Percentiles rank a stretch among this genome's conserved stretches.
These are phyloP conservation scores for Megalopta genalis DNA, from an alignment of 1,140 invertebrate genomes.

Conservation along the genomic window DNA sequence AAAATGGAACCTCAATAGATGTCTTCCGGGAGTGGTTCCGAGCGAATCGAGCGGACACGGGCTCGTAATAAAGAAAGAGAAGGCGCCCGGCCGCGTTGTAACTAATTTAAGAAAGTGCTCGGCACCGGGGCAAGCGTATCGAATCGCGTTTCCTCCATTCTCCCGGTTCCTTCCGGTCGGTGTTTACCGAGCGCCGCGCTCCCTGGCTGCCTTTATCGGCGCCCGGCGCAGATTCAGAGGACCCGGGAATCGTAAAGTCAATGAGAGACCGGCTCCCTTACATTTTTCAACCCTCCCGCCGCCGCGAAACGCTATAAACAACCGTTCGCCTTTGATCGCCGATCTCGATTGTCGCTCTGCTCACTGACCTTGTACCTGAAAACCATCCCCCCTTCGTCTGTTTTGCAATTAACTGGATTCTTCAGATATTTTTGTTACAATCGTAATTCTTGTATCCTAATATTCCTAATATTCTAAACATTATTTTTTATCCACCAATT, in stretches of 20 bases:
- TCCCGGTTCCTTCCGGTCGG: slow-evolving; percentile 36
- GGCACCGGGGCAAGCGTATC: slow-evolving; percentile 43
- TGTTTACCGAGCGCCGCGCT: slow-evolving; percentile 35
- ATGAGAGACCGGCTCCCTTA: slow-evolving; percentile 53
- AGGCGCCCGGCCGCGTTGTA: slow-evolving; percentile 36
- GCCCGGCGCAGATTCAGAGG: background rate
- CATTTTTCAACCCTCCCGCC: slow-evolving; percentile 52
- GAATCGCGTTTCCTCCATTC: slow-evolving; percentile 49
- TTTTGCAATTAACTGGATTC: too few species aligned
- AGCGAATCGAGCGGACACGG: background rate
- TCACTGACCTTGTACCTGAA: too few species aligned
- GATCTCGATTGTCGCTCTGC: background rate
- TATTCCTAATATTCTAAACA: too few species aligned
- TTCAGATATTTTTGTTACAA: too few species aligned
- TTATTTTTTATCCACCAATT: too few species aligned
- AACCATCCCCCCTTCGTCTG: too few species aligned
- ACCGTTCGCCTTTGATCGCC: slow-evolving; percentile 20
- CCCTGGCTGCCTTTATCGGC: slow-evolving; percentile 34
- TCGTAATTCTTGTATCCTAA: too few species aligned
- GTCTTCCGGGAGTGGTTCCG: background rate
- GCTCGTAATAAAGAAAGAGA: slow-evolving; percentile 23
- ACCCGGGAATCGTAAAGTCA: slow-evolving; percentile 56
- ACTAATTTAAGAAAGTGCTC: slow-evolving; percentile 67
- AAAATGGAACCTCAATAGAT: slow-evolving; percentile 24
- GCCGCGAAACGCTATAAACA: slow-evolving; percentile 18